Base-by-base conservation (phyloP, 1,140 invertebrate species). In the Macrobrachium nipponense region DNA sequence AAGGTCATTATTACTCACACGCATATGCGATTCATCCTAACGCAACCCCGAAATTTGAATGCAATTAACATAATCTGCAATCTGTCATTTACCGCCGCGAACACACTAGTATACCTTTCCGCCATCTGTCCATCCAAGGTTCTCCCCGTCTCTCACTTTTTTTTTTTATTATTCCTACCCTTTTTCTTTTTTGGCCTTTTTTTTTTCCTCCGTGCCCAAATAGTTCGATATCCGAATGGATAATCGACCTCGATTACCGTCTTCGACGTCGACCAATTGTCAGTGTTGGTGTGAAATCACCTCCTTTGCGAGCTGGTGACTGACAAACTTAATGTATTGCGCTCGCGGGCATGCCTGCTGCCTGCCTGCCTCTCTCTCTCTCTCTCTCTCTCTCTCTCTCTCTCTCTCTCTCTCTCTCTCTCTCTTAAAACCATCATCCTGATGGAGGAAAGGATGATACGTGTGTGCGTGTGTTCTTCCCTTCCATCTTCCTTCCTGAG, bases 291-390 rank as follows among this genome's bases (percentile, higher is more conserved):
- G 51, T 12, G 51, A 1, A 43, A 43, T 70, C n/a, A 70, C 68
- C 68, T 27, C 68, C 68, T 23, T 70, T n/a, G n/a, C 20, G 14
- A 70, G 68, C 64, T 70, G 68, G 36, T 43, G 36, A 27, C 23
- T 70, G 68, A 12, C 23, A 43, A 70, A 27, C 36, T 70, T 43
- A 70, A 70, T 82, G 20, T 82, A 27, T 72, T 64, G 62, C 68
- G 70, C 68, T 72, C 66, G n/a, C 23, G n/a, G 15, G 27, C 27
- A 1, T 36, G 27, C 27, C 27, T 36, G 1, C 27, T 36, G 27
- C 27, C 27, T 36, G n/a, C 27, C 27, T 36, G 27, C 27, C 27
- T 36, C 1, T 4, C 27, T 36, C 27, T 36, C 27, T 36, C 27
- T 36, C 27, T 36, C 27, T 36, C 27, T 36, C 27, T 36, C 27